phyloP scores from a whole-genome alignment of 1,140 invertebrate genomes.

The Portunus trituberculatus region DNA sequence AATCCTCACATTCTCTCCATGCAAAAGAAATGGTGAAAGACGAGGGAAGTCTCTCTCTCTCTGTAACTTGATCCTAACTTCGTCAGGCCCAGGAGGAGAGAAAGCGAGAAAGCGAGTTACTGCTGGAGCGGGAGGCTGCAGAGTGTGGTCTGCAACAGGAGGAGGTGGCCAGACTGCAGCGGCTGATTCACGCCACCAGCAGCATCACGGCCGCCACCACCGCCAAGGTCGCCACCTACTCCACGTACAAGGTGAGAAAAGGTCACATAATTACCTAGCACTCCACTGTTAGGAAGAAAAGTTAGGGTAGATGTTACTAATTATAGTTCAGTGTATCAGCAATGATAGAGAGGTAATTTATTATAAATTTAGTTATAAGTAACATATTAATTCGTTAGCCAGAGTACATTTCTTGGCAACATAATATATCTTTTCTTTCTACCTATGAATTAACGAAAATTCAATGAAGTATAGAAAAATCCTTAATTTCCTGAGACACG shows the following conservation, averaged over 20 bases:
- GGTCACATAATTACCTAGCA: too few species aligned
- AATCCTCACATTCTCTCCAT: not conserved
- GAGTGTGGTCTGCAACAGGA: slow-evolving; percentile 27
- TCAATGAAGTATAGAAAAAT: too few species aligned
- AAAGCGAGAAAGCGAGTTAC: not conserved
- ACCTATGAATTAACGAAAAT: too few species aligned
- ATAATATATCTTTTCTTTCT: too few species aligned
- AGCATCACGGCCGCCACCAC: slow-evolving; percentile 54
- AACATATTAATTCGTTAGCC: too few species aligned
- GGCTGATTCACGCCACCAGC: slow-evolving; percentile 33
- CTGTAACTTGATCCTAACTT: not conserved
- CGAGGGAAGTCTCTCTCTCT: not conserved
- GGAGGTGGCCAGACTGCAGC: slow-evolving; percentile 39
- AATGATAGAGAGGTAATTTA: too few species aligned
- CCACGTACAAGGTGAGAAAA: slow-evolving; percentile 56
- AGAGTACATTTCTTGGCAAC: too few species aligned
- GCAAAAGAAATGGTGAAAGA: not conserved
- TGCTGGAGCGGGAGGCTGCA: slow-evolving; percentile 28
- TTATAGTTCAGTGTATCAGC: too few species aligned
- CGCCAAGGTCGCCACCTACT: slow-evolving; percentile 65
- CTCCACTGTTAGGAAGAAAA: too few species aligned
- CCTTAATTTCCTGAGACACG: too few species aligned
- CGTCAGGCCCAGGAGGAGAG: slow-evolving; percentile 60
- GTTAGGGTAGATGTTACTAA: too few species aligned
- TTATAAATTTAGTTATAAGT: too few species aligned